Percentiles rank a stretch among this genome's conserved stretches.
Conservation (phyloP, 2,113 vertebrate genomes). For the Microtus pennsylvanicus region DNA sequence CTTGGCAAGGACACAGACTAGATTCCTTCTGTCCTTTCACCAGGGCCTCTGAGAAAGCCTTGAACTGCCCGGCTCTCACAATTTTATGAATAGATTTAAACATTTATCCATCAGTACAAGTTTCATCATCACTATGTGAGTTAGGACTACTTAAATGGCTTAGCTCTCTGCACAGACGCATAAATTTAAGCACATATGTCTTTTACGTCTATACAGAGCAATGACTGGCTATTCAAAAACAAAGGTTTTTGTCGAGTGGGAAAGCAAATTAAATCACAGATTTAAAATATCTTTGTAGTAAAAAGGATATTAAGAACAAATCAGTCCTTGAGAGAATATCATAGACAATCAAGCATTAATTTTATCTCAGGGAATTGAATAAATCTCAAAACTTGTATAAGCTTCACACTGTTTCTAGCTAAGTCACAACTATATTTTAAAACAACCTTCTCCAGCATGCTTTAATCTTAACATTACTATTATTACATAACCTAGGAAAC, state of each 20-base stretch:
- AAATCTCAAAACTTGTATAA: neutral
- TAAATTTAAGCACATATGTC: no score
- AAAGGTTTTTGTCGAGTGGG: neutral
- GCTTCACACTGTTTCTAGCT: neutral
- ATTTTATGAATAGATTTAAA: neutral
- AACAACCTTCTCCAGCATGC: neutral
- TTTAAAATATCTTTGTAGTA: neutral
- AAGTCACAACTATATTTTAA: neutral
- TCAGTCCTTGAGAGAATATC: no score
- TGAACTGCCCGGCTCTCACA: neutral
- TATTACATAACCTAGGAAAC: neutral
- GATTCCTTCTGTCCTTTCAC: neutral
- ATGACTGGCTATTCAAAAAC: neutral
- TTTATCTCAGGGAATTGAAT: neutral
- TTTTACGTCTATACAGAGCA: no score
- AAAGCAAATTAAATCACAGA: neutral
- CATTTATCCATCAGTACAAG: neutral
- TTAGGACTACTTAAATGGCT: neutral
- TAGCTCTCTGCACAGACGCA: no score
- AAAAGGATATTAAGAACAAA: neutral
- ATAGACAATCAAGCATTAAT: neutral
- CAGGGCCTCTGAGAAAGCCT: neutral
- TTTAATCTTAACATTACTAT: neutral
- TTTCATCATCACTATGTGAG: neutral
- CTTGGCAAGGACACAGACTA: neutral